Base-by-base conservation (phyloP, 2,113 vertebrate genomes). In the Gobio gobio region DNA sequence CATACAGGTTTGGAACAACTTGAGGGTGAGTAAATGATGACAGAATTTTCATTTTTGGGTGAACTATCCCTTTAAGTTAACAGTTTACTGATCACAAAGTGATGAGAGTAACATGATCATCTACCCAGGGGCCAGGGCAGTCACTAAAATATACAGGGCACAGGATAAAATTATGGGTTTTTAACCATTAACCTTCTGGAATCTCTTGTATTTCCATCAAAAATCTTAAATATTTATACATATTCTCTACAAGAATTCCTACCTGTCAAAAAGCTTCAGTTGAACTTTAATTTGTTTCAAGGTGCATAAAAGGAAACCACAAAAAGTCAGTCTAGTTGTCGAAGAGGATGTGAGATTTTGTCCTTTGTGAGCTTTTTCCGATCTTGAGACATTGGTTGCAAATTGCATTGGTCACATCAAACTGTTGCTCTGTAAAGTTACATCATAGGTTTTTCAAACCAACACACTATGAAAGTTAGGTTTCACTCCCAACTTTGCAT, bases 301-400 rank as follows among this genome's bases (percentile, higher is more conserved):
- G 56, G 36, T 29, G 40, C 14, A 45, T 45, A n/a, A 79, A 45
- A 79, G 36, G 13, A 79, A 79, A 79, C 77, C 77, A 79, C 77
- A 18, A 13, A 78, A 61, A 79, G 40, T 0, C 36, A 24, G n/a
- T 12, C 40, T 5, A 40, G 0, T 12, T 63, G 8, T 61, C 16
- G 16, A 29, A 63, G 58, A 63, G 77, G 56, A 63, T 79, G 77
- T 79, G 40, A 45, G 13, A 26, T 40, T 59, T 16, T 5, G 2
- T 78, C 76, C 54, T 4, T 36, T n/a, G 40, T 72, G 36, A n/a
- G 40, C 29, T 40, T n/a, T 59, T 78, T 43, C 54, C 33, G 54
- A 43, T 9, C 12, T 9, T 26, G 26, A 26, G 72, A 75, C 54
- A 59, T 61, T 3, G 5, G 3, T 43, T 43, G 10, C 18, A 77